These are phyloP conservation scores for Euglossa dilemma DNA, from an alignment of 1,140 invertebrate species.

Conservation along the genomic window DNA sequence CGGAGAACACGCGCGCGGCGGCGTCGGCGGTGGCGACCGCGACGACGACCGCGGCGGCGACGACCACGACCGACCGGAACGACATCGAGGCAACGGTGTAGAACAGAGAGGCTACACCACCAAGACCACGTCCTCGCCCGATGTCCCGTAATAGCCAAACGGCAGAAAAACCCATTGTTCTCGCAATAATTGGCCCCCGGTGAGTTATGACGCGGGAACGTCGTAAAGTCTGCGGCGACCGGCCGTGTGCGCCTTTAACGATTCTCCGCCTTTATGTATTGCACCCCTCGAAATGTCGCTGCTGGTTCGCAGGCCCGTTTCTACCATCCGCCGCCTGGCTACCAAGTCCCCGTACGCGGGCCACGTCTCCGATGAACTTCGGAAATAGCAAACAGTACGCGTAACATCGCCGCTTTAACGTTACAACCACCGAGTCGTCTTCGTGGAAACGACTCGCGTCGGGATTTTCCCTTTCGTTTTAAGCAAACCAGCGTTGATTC, in stretches of 20 bases:
- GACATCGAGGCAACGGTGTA: neutral
- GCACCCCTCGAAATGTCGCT: conserved; percentile 60
- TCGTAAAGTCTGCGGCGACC: conserved; percentile 68
- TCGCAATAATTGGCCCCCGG: conserved; percentile 73
- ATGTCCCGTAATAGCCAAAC: conserved; percentile 61
- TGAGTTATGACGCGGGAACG: conserved; percentile 72
- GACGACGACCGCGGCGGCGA: neutral
- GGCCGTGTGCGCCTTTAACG: conserved; percentile 65
- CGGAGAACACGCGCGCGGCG: neutral
- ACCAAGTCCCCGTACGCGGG: neutral
- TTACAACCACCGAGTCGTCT: no score
- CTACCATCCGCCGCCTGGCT: neutral
- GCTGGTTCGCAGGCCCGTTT: conserved; percentile 4
- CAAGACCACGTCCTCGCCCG: neutral
- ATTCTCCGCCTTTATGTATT: conserved; percentile 68
- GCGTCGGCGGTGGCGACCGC: neutral
- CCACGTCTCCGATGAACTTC: neutral
- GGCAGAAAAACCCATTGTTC: conserved; percentile 69
- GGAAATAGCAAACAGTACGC: neutral
- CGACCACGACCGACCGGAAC: neutral
- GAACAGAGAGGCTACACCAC: neutral
- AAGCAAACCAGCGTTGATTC: no score
- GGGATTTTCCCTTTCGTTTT: no score
- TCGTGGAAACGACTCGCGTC: no score
- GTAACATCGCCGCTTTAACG: neutral